Evolutionary conservation across 2,113 vertebrate species (phyloP).

Genomic region (Anser cygnoides): DNA sequence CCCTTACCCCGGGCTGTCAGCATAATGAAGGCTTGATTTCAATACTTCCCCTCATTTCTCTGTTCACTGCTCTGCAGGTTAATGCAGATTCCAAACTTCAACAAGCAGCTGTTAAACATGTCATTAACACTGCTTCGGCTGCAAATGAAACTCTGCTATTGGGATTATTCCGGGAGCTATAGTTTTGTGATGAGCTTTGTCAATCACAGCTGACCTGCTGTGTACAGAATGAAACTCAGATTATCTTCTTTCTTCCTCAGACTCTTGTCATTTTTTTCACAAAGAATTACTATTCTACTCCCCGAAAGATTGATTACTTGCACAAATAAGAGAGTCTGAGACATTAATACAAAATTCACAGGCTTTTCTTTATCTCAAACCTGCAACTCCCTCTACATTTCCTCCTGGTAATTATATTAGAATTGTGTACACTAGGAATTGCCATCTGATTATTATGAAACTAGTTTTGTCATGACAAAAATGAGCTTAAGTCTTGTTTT

Average conservation of each 20-base stretch:
- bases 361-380: slow-evolving; percentile 87
- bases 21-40: slow-evolving; percentile 89
- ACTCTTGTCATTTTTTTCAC: slow-evolving; percentile 83
- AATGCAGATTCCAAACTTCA: slow-evolving; percentile 91
- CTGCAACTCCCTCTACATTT: slow-evolving; percentile 86
- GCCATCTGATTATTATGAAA: slow-evolving; percentile 86
- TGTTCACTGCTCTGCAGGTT: slow-evolving; percentile 85
- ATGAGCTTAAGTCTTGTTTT: slow-evolving; percentile 89
- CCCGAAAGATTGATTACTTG: slow-evolving; percentile 86
- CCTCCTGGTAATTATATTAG: slow-evolving; percentile 87
- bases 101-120: slow-evolving; percentile 91
- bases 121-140: slow-evolving; percentile 85
- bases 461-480: slow-evolving; percentile 89
- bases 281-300: slow-evolving; percentile 88
- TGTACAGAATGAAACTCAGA: slow-evolving; percentile 88
- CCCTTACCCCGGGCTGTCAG: slow-evolving; percentile 76
- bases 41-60: slow-evolving; percentile 81
- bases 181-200: slow-evolving; percentile 88
- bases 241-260: slow-evolving; percentile 86
- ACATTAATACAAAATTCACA: slow-evolving; percentile 87
- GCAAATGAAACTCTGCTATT: slow-evolving; percentile 86
- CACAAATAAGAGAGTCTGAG: slow-evolving; percentile 88
- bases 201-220: slow-evolving; percentile 87
- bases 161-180: slow-evolving; percentile 83
- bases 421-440: slow-evolving; percentile 87